Evolutionary conservation across 64 coral and sea anemone genomes (phyloP).

Genomic region (Astreopora myriophthalma): DNA sequence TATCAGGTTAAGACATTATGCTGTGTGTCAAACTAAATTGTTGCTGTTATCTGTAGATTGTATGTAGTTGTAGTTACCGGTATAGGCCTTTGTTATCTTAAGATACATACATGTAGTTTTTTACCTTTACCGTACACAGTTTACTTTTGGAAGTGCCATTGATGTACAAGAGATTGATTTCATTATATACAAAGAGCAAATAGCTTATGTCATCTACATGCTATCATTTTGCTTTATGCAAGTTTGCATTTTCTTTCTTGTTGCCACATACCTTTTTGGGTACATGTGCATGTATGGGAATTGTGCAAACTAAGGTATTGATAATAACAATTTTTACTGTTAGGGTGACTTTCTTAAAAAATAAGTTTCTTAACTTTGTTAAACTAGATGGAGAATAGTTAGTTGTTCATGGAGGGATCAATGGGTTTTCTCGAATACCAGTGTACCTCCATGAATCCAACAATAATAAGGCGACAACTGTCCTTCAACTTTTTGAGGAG

Average conservation of each 20-base stretch:
- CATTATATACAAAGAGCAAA: neutral
- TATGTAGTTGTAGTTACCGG: neutral
- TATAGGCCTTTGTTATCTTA: too few relatives aligned
- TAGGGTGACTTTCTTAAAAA: neutral
- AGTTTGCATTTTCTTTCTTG: neutral
- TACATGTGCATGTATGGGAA: neutral
- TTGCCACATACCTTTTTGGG: neutral
- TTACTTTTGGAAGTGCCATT: neutral
- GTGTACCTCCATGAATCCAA: neutral
- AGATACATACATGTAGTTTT: neutral
- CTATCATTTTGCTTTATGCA: neutral
- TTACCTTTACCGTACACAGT: neutral
- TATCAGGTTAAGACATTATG: constrained; percentile 11
- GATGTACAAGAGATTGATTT: neutral
- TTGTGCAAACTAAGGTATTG: neutral
- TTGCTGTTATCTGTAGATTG: neutral
- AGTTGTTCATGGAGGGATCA: neutral
- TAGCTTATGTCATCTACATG: neutral
- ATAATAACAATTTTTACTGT: neutral
- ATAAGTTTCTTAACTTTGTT: neutral
- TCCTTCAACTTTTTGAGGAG: neutral
- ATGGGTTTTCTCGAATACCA: neutral
- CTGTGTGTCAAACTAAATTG: neutral
- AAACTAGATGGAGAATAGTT: constrained; percentile 18
- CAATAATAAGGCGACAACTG: constrained; percentile 45